These are phyloP conservation scores for Steatornis caripensis DNA, from an alignment of 2,113 vertebrate species.

Conservation along the genomic window DNA sequence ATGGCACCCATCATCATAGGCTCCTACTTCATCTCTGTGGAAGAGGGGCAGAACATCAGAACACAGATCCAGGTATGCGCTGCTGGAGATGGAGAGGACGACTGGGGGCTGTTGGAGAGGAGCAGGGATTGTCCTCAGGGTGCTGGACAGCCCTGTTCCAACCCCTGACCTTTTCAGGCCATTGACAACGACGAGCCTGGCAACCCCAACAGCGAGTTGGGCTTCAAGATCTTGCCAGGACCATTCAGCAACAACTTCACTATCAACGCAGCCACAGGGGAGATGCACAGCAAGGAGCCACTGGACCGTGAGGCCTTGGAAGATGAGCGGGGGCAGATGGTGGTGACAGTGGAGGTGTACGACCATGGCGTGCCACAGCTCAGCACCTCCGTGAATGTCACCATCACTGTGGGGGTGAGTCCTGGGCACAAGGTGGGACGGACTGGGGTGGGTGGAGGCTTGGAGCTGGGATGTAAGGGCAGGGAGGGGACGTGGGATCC, in stretches of 20 bases:
- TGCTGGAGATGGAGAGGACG: neutral
- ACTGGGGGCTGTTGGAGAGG: neutral
- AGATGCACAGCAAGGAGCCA: constrained; percentile 63
- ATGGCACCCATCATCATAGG: constrained; percentile 67
- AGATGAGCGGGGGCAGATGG: constrained; percentile 68
- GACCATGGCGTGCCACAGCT: constrained; percentile 73
- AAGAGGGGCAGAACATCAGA: constrained; percentile 68
- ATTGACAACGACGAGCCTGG: constrained; percentile 78
- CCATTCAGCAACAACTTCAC: constrained; percentile 82
- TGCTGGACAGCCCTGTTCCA: rapidly evolving
- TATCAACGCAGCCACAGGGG: constrained; percentile 63
- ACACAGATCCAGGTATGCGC: constrained; percentile 73
- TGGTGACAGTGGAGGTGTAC: constrained; percentile 75
- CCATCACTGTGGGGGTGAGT: constrained; percentile 83
- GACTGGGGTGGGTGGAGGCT: neutral
- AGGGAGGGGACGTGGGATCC: neutral
- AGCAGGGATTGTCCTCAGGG: neutral
- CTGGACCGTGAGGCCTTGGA: constrained; percentile 85
- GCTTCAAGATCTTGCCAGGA: constrained; percentile 71
- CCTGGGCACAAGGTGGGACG: neutral
- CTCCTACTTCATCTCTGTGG: constrained; percentile 75
- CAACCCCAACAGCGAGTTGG: constrained; percentile 77
- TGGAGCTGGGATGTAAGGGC: neutral
- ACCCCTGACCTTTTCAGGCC: constrained; percentile 72
- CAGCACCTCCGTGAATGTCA: constrained; percentile 62